Evolutionary conservation across 2,113 vertebrate species (phyloP).

Genomic region (Tamias sibiricus): DNA sequence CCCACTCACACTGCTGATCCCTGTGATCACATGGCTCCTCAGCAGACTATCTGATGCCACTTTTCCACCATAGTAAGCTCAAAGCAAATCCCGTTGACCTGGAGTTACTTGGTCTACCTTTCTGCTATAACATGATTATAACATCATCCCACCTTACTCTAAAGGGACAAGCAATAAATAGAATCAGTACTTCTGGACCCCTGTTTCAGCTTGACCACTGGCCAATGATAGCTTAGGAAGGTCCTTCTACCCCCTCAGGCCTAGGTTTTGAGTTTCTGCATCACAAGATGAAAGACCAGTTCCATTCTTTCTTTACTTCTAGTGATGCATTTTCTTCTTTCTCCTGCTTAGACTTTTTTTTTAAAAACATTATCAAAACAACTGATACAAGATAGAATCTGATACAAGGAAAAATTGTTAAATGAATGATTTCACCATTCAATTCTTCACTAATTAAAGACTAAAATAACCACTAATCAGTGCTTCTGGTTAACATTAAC

Average conservation of each 20-base stretch:
- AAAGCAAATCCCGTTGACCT: background rate
- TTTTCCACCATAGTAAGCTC: background rate
- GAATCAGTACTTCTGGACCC: background rate
- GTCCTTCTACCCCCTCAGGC: background rate
- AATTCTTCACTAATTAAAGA: slow-evolving; percentile 9
- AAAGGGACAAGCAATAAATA: background rate
- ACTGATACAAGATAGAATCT: background rate
- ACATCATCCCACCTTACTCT: background rate
- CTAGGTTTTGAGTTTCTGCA: background rate
- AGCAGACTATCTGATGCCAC: background rate
- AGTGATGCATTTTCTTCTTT: background rate
- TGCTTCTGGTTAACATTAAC: background rate
- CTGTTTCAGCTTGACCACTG: background rate
- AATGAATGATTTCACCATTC: background rate
- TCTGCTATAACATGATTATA: background rate
- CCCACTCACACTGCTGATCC: background rate
- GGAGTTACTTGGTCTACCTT: background rate
- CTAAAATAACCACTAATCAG: background rate
- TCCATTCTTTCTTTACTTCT: background rate
- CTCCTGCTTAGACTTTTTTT: slow-evolving; percentile 5
- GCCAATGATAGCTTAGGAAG: background rate
- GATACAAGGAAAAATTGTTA: background rate
- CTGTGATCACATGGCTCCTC: background rate
- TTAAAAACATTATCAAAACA: slow-evolving; percentile 24
- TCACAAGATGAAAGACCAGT: background rate